A percentile compares a stretch with the other conserved stretches of the same genome.
phyloP scores from a whole-genome alignment of 2,113 vertebrate species.

The Galemys pyrenaicus region DNA sequence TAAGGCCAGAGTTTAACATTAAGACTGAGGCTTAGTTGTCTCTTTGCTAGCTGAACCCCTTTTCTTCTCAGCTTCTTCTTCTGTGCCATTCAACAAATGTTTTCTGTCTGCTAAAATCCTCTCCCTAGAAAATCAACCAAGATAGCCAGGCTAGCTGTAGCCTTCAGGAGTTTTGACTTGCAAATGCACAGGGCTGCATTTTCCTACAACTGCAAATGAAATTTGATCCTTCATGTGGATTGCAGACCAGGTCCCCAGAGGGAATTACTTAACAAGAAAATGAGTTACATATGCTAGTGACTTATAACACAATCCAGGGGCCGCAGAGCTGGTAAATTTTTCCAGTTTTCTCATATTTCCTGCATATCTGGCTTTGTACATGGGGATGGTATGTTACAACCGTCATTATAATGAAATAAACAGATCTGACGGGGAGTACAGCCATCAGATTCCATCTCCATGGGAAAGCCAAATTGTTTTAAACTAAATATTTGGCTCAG shows the following conservation, averaged over 20 bases:
- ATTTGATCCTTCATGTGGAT: conserved; percentile 85
- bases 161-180: conserved; percentile 87
- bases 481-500: conserved; percentile 58
- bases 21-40: conserved; percentile 73
- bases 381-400: conserved; percentile 60
- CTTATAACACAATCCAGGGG: conserved; percentile 82
- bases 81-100: conserved; percentile 73
- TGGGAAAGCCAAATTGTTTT: conserved; percentile 45
- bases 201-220: conserved; percentile 87
- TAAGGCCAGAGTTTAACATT: conserved; percentile 58
- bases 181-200: conserved; percentile 86
- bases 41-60: conserved; percentile 57
- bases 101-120: conserved; percentile 77
- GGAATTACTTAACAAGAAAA: conserved; percentile 88
- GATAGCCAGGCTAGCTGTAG: conserved; percentile 77
- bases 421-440: conserved; percentile 64
- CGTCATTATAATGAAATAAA: conserved; percentile 72
- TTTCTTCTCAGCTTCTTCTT: conserved; percentile 73
- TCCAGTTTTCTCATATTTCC: conserved; percentile 87
- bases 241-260: conserved; percentile 84
- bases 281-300: conserved; percentile 87
- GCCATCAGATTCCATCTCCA: conserved; percentile 15
- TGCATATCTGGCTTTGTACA: conserved; percentile 79
- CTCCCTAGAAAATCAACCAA: conserved; percentile 59
- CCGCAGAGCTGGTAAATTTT: conserved; percentile 81